Evolutionary conservation across 2,888 invertebrate species (phyloP), one percentile per base, ranked within the genome.

Genomic region (Beris morrisii): DNA sequence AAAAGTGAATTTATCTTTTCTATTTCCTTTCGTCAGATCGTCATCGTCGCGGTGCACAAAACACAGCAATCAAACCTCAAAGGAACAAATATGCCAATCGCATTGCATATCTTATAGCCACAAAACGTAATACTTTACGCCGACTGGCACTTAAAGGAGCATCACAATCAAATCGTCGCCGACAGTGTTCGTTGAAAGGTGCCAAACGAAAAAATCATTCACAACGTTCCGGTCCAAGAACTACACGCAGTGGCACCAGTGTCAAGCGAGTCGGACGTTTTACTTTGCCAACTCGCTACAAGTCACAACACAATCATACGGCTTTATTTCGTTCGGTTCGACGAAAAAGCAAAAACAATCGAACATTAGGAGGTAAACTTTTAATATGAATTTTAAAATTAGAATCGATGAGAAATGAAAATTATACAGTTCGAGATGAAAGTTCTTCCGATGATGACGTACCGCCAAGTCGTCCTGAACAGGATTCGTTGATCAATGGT

Each of bases 101-200:
- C 69, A 86, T 91, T 73, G 88, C 89, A 22, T 87, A 88, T 71
- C 79, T 91, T 57, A 90, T 91, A 65, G 88, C 89, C 4, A 87
- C 89, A 69, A 88, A 91, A 65, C 85, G 89, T 58, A 84, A 86
- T 54, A 87, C 88, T 65, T 81, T 89, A 46, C 81, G 86, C 58
- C 86, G 87, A 69, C 79, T 87, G 72, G 87, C 89, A 57, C 77
- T 82, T 69, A 88, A 87, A 76, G 82, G 83, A 55, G 75, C 81
- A 66, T 79, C 79, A 4, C 73, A 73, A 30, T 73, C 73, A 38
- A 73, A 73, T 67, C 71, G 74, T 32, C 74, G 74, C 70, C 75
- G 74, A 66, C 77, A 71, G 69, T 70, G 68, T 74, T 58, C 72
- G 7, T 30, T 67, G 11, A 65, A 57, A 38, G 61, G 59, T 43